Percentiles rank a stretch among this genome's conserved stretches.
These are phyloP conservation scores for Caenorhabditis zanzibari DNA, from an alignment of 2,888 invertebrate genomes.

Conservation along the genomic window DNA sequence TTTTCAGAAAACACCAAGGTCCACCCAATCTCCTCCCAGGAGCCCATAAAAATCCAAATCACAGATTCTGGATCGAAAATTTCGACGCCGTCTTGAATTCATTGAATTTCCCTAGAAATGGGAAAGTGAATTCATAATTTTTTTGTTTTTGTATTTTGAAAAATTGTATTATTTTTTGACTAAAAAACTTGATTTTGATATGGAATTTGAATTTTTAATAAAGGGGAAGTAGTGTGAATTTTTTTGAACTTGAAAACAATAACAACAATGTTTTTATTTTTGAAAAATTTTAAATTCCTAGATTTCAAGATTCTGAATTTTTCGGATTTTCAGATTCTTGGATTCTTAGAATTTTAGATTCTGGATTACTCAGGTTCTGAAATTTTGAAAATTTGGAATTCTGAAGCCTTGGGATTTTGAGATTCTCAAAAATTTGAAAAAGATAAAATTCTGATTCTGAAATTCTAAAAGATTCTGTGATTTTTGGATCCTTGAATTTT, in stretches of 20 bases:
- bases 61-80: constrained; percentile 33
- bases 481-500: not conserved
- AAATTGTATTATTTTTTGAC: no score
- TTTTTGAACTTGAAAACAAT: no score
- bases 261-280: not conserved
- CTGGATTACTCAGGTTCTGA: not conserved
- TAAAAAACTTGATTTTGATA: no score
- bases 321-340: no score
- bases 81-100: not conserved
- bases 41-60: constrained; percentile 51
- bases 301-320: no score
- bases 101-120: not conserved
- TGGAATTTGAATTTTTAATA: no score
- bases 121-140: not conserved
- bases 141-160: not conserved
- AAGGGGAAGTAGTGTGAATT: no score
- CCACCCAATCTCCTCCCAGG: not conserved
- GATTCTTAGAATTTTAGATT: not conserved
- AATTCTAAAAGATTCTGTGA: not conserved
- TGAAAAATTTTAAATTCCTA: not conserved
- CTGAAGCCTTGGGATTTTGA: not conserved
- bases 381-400: not conserved
- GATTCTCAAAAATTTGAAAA: no score
- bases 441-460: no score
- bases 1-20: constrained; percentile 35